phyloP scores from a whole-genome alignment of 2,113 vertebrate species.

The Ceyx cyanopectus region DNA sequence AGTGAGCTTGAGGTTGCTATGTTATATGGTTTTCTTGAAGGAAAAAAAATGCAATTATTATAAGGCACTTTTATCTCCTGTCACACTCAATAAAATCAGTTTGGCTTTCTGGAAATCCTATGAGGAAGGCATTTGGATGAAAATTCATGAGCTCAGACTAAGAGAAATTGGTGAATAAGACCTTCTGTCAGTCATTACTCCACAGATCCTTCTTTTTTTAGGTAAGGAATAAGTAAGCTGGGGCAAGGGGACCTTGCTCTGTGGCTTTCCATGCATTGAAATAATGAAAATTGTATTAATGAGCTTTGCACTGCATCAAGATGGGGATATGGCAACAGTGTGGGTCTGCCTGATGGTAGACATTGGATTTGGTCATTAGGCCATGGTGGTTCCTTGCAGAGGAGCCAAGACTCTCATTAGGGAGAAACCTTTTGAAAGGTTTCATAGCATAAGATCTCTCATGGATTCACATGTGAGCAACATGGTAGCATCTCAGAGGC shows the following conservation, averaged over 20 bases:
- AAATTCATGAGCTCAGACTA: conserved; percentile 24
- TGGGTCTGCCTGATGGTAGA: not conserved
- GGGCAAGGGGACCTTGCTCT: not conserved
- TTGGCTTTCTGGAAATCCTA: not conserved
- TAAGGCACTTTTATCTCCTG: conserved; percentile 15
- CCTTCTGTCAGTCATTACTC: conserved; percentile 18
- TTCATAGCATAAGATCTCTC: not conserved
- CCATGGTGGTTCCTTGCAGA: not conserved
- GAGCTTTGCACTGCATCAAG: not conserved
- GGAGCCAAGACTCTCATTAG: not conserved
- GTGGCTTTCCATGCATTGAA: not conserved
- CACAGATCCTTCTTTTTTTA: not conserved
- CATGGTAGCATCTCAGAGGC: not conserved
- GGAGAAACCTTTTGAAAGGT: not conserved
- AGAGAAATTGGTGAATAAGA: not conserved
- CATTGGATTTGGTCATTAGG: not conserved
- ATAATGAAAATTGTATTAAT: not conserved
- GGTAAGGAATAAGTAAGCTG: not conserved
- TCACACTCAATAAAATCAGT: conserved; percentile 4
- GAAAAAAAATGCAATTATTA: conserved; percentile 1
- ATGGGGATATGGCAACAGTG: not conserved
- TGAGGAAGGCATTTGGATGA: not conserved
- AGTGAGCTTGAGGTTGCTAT: not conserved
- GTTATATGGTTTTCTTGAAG: not conserved
- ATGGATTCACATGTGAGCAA: not conserved